Base-by-base conservation (phyloP, 2,113 vertebrate genomes). In the Uropsilus gracilis region DNA sequence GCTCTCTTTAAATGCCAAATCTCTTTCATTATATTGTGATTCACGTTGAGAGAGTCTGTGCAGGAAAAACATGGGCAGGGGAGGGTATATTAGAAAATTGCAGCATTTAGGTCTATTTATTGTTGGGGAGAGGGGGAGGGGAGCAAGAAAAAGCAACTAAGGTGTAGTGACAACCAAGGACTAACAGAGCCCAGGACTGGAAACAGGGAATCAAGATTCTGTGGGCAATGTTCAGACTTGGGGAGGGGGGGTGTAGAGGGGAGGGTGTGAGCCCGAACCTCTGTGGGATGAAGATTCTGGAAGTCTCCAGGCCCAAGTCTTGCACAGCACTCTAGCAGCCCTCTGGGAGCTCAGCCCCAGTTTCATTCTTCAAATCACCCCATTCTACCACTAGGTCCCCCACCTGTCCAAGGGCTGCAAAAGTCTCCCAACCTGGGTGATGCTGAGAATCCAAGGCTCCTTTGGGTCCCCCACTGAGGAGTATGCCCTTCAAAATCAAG, bases 331-430 rank as follows among this genome's bases (percentile, higher is more conserved):
- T 78, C 10, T 30, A 10, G 26, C 0, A 0, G 20, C 14, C 20
- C 18, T 81, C 42, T n/a, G 34, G 0, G 12, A 61, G 32, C 55
- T 9, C 28, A 57, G 64, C 32, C 22, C 1, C 2, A 55, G 57
- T 68, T 63, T 55, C 13, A n/a, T 94, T 34, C 44, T 30, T 3
- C 17, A 86, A 46, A 63, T 48, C 1, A 0, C 17, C 57, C 17
- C 18, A 64, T 86, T 69, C n/a, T 32, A 13, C 37, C 50, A 46
- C 0, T 0, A 34, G 1, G 11, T 12, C 0, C 46, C 42, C 16
- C 0, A 0, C 68, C 44, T 0, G 0, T 14, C 17, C 0, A 0
- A 0, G 2, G 0, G 4, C 42, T 46, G n/a, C 8, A 18, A 50
- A 90, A 6, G 1, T 28, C 72, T 90, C 22, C 0, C 7, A 44